Percentiles rank a stretch among this genome's conserved stretches.
phyloP scores from a whole-genome alignment of 1,140 invertebrate genomes.

The Radopholus similis region DNA sequence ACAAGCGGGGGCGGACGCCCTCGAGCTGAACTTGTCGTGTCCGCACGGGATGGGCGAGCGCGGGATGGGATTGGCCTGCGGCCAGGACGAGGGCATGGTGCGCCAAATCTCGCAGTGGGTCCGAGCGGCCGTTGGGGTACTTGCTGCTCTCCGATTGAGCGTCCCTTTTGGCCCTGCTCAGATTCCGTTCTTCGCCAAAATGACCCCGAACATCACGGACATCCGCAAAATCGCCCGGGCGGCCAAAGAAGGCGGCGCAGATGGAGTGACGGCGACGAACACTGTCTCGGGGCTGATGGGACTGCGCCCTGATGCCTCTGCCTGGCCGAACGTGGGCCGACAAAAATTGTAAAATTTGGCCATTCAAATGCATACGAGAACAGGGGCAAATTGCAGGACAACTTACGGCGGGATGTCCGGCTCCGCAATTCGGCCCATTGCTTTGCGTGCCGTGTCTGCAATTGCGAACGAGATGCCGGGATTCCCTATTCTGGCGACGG shows the following conservation, averaged over 20 bases:
- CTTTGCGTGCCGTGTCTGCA: slow-evolving; percentile 66
- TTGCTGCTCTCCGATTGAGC: not conserved
- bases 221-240: slow-evolving; percentile 82
- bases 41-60: slow-evolving; percentile 97
- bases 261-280: slow-evolving; percentile 93
- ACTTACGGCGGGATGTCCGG: slow-evolving; percentile 95
- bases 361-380: not conserved
- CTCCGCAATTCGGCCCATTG: slow-evolving; percentile 88
- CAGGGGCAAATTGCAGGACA: slow-evolving; percentile 65
- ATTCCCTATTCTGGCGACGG: slow-evolving; percentile 88
- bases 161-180: slow-evolving; percentile 67
- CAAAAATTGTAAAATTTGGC: slow-evolving; percentile 63
- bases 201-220: slow-evolving; percentile 95
- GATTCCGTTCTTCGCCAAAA: slow-evolving; percentile 95
- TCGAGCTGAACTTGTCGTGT: slow-evolving; percentile 93
- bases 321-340: slow-evolving; percentile 84
- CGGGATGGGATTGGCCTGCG: slow-evolving; percentile 89
- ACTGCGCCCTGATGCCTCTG: slow-evolving; percentile 72
- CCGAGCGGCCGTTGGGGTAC: slow-evolving; percentile 61
- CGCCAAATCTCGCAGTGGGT: slow-evolving; percentile 87
- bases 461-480: slow-evolving; percentile 52
- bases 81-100: slow-evolving; percentile 83
- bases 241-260: slow-evolving; percentile 81
- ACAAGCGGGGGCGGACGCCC: slow-evolving; percentile 79
- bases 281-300: slow-evolving; percentile 90